Conservation (phyloP, 2,888 invertebrate genomes). For the Leptopilina myrica region DNA sequence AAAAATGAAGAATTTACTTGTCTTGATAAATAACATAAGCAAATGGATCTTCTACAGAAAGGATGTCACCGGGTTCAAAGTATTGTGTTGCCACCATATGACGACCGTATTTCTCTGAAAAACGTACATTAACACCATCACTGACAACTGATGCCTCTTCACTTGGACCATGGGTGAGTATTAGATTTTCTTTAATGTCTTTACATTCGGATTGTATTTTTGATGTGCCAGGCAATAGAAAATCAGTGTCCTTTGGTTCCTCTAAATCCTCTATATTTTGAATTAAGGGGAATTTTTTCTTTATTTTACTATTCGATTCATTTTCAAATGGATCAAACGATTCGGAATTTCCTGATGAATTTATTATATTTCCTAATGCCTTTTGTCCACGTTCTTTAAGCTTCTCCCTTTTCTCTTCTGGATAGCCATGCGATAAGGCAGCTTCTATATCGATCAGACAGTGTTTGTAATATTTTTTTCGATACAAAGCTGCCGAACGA, state of each 20-base stretch:
- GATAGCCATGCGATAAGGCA: slow-evolving; percentile 69
- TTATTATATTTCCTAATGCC: slow-evolving; percentile 61
- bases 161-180: slow-evolving; percentile 64
- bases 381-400: slow-evolving; percentile 68
- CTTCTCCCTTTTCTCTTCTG: slow-evolving; percentile 70
- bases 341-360: slow-evolving; percentile 41
- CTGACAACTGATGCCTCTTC: slow-evolving; percentile 69
- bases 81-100: slow-evolving; percentile 69
- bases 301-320: slow-evolving; percentile 27
- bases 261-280: slow-evolving; percentile 32
- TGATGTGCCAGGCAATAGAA: slow-evolving; percentile 48
- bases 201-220: slow-evolving; percentile 61
- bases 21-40: slow-evolving; percentile 70
- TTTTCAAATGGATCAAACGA: slow-evolving; percentile 40
- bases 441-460: slow-evolving; percentile 72
- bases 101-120: slow-evolving; percentile 70
- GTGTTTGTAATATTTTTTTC: slow-evolving; percentile 69
- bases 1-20: slow-evolving; percentile 61
- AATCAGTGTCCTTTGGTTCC: slow-evolving; percentile 37
- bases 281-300: slow-evolving; percentile 23
- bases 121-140: slow-evolving; percentile 66
- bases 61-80: slow-evolving; percentile 72
- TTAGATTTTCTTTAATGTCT: slow-evolving; percentile 61
- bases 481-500: slow-evolving; percentile 73
- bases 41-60: slow-evolving; percentile 71